Conservation (phyloP, 1,140 invertebrate genomes). For the Ceratitis capitata region DNA sequence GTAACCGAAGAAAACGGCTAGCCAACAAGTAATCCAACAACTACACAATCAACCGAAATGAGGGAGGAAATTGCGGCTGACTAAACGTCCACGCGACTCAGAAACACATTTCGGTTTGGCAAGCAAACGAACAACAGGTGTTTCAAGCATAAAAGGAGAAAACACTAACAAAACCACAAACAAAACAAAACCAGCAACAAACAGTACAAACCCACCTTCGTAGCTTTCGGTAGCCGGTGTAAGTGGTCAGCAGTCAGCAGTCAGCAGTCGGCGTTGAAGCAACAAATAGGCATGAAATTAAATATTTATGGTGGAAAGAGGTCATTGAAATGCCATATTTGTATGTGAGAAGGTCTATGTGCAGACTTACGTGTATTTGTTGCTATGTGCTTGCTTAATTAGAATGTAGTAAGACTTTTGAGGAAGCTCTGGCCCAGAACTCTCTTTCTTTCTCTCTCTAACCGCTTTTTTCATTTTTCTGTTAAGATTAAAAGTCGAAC, state of each 20-base stretch:
- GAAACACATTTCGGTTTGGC: background rate
- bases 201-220: background rate
- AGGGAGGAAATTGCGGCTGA: background rate
- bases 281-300: conserved; percentile 36
- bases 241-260: background rate
- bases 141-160: background rate
- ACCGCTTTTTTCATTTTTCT: too few relatives aligned
- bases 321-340: background rate
- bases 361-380: background rate
- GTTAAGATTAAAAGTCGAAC: too few relatives aligned
- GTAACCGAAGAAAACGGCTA: background rate
- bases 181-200: background rate
- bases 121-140: background rate
- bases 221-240: background rate
- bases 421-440: too few relatives aligned
- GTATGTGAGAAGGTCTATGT: background rate
- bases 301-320: conserved; percentile 1
- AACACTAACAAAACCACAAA: background rate
- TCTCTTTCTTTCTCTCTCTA: too few relatives aligned
- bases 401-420: too few relatives aligned
- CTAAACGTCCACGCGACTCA: background rate
- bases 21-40: background rate
- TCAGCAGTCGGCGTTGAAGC: background rate
- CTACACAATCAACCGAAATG: background rate
- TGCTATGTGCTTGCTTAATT: too few relatives aligned